These are phyloP conservation scores for Mobula birostris DNA, from an alignment of 2,113 vertebrate species.

Conservation along the genomic window DNA sequence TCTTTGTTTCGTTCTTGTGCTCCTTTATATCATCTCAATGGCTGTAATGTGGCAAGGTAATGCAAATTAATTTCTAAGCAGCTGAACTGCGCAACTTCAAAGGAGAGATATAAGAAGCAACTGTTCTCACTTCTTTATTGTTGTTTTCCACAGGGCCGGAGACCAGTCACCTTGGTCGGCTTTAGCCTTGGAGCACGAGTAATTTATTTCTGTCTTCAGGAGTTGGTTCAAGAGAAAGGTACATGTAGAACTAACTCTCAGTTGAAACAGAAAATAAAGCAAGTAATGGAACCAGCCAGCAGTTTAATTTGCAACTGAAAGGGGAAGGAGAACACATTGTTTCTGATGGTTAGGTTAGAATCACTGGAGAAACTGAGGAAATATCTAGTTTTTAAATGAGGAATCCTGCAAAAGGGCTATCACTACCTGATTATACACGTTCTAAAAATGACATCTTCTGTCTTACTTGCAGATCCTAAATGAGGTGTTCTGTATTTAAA, in stretches of 20 bases:
- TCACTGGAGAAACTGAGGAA: not conserved
- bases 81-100: not conserved
- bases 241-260: conserved; percentile 27
- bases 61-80: conserved; percentile 10
- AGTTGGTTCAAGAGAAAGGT: conserved; percentile 88
- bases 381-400: too few species aligned
- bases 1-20: not conserved
- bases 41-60: not conserved
- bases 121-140: conserved; percentile 5
- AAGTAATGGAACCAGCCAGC: not conserved
- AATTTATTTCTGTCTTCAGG: conserved; percentile 93
- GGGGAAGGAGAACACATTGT: not conserved
- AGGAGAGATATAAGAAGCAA: not conserved
- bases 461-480: not conserved
- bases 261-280: not conserved
- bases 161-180: conserved; percentile 87
- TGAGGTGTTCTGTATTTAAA: not conserved
- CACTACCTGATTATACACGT: not conserved
- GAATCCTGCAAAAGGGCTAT: not conserved
- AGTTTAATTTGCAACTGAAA: not conserved
- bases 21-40: not conserved
- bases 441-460: not conserved
- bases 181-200: conserved; percentile 95
- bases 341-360: not conserved
- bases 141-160: conserved; percentile 64